phyloP scores from a whole-genome alignment of 1,140 invertebrate genomes.

The Pseudobourletiella spinata region DNA sequence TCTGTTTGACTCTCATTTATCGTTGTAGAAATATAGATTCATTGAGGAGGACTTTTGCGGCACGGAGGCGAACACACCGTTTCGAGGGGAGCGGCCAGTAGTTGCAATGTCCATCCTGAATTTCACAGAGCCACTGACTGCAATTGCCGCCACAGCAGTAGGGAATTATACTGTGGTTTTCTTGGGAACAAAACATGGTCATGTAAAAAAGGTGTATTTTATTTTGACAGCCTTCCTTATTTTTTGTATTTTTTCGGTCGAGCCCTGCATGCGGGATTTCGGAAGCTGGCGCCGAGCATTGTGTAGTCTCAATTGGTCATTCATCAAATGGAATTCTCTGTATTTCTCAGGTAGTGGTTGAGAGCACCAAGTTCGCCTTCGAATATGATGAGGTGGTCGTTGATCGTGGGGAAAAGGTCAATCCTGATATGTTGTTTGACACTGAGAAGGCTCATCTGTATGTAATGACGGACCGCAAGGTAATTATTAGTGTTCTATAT shows the following conservation, averaged over 20 bases:
- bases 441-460: constrained; percentile 77
- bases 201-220: constrained; percentile 89
- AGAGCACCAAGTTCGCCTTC: constrained; percentile 67
- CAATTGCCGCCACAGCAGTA: constrained; percentile 90
- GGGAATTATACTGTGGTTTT: constrained; percentile 95
- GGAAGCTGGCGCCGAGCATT: no score
- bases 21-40: constrained; percentile 67
- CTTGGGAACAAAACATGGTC: constrained; percentile 79
- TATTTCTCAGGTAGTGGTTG: constrained; percentile 74
- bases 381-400: constrained; percentile 84
- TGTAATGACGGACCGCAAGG: constrained; percentile 82
- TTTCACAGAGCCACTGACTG: constrained; percentile 69
- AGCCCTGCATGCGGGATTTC: no score
- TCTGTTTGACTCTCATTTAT: neutral
- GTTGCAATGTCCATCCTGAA: constrained; percentile 71
- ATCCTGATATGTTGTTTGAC: constrained; percentile 84
- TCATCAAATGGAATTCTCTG: neutral
- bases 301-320: neutral
- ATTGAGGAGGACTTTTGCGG: constrained; percentile 95
- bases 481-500: constrained; percentile 39
- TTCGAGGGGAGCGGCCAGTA: constrained; percentile 85
- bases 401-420: constrained; percentile 67
- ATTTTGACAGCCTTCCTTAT: no score
- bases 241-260: no score
- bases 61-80: constrained; percentile 86